These are phyloP conservation scores for Yponomeuta evonymella DNA, from an alignment of 2,888 invertebrate genomes.

Conservation along the genomic window DNA sequence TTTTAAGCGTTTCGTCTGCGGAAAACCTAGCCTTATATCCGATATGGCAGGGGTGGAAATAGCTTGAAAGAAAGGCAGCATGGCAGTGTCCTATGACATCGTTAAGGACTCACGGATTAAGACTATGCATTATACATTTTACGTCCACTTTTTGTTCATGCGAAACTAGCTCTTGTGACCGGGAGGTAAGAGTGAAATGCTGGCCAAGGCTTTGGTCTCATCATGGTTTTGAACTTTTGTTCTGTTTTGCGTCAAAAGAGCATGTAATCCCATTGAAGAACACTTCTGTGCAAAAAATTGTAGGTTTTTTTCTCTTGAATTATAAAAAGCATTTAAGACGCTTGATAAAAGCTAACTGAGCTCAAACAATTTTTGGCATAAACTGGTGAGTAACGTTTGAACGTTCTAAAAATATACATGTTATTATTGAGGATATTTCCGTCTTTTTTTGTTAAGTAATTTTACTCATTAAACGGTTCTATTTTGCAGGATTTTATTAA, in stretches of 20 bases:
- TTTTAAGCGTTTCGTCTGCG: not conserved
- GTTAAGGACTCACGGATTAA: constrained; percentile 1
- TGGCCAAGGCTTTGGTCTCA: not conserved
- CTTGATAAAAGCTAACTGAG: no score
- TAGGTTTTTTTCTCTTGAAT: no score
- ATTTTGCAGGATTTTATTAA: no score
- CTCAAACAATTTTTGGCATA: no score
- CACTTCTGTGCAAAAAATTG: not conserved
- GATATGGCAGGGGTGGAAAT: not conserved
- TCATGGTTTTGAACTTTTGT: not conserved
- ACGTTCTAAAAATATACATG: no score
- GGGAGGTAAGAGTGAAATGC: not conserved
- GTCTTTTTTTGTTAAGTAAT: no score
- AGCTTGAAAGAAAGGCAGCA: not conserved
- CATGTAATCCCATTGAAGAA: not conserved
- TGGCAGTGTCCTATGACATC: not conserved
- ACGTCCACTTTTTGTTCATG: not conserved
- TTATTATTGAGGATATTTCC: no score
- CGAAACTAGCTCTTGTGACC: not conserved
- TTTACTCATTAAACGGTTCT: no score
- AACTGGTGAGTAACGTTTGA: no score
- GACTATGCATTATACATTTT: constrained; percentile 1
- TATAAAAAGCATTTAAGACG: no score
- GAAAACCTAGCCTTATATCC: not conserved
- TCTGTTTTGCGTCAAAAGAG: not conserved